phyloP scores from a whole-genome alignment of 1,140 invertebrate species.

The Mizuhopecten yessoensis region DNA sequence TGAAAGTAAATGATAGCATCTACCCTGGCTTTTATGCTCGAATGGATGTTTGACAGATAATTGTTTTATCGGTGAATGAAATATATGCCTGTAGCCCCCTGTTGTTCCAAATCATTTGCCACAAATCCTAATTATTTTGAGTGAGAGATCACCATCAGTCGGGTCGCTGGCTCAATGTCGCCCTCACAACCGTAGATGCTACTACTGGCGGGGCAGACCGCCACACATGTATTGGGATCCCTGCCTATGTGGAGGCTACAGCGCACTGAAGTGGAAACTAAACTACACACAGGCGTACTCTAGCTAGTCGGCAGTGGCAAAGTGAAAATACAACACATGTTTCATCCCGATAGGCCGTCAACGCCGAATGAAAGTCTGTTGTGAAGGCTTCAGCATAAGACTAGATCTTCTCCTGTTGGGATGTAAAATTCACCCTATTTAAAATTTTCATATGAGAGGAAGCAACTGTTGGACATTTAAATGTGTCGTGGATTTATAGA shows the following conservation, averaged over 20 bases:
- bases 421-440: not conserved
- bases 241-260: constrained; percentile 12
- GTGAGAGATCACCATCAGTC: constrained; percentile 23
- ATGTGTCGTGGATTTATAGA: not conserved
- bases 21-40: not conserved
- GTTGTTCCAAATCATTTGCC: constrained; percentile 23
- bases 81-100: constrained; percentile 22
- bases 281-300: constrained; percentile 31
- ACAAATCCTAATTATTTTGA: constrained; percentile 40
- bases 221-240: constrained; percentile 25
- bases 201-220: not conserved
- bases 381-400: not conserved
- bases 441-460: not conserved
- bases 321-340: constrained; percentile 39
- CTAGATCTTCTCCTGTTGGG: not conserved
- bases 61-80: constrained; percentile 26
- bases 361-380: not conserved
- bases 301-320: not conserved
- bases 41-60: constrained; percentile 7
- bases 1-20: not conserved
- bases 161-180: not conserved
- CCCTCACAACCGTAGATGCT: not conserved
- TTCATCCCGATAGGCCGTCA: not conserved
- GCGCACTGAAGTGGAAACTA: constrained; percentile 8
- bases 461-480: constrained; percentile 19